Conservation (phyloP, 2,113 vertebrate genomes). For the Cryptomyrus ogoouensis region DNA sequence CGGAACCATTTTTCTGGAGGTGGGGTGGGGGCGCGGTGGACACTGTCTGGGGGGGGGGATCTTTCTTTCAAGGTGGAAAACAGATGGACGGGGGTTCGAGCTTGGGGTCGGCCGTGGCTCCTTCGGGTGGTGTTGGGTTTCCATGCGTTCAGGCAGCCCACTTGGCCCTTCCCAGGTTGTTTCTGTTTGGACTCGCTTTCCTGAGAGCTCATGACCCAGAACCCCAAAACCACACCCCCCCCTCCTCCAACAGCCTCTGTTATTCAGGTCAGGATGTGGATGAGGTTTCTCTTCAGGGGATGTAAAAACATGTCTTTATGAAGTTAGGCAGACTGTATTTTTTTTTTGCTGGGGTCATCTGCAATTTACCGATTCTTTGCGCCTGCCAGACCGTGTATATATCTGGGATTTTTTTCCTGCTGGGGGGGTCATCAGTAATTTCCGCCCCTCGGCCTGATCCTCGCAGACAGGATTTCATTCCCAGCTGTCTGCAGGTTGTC, state of each 20-base stretch:
- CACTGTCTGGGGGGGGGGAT: not conserved
- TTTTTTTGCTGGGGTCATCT: slow-evolving; percentile 22
- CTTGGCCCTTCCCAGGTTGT: not conserved
- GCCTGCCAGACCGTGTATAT: slow-evolving; percentile 14
- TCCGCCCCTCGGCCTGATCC: slow-evolving; percentile 12
- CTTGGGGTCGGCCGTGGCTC: not conserved
- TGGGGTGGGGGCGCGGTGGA: not conserved
- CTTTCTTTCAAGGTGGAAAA: not conserved
- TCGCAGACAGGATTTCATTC: slow-evolving; percentile 22
- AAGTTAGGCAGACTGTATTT: slow-evolving; percentile 11
- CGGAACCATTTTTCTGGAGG: not conserved
- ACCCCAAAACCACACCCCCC: not conserved
- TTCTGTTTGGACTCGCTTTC: slow-evolving; percentile 17
- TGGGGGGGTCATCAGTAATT: slow-evolving; percentile 17
- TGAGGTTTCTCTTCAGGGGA: slow-evolving; percentile 18
- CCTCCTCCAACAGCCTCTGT: not conserved
- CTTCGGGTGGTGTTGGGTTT: not conserved
- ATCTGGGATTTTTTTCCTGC: not conserved
- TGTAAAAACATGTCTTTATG: slow-evolving; percentile 23
- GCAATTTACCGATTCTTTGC: slow-evolving; percentile 23
- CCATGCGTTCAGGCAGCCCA: not conserved
- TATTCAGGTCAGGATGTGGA: slow-evolving; percentile 23
- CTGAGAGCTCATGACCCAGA: not conserved
- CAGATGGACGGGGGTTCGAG: not conserved
- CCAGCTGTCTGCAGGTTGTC: slow-evolving; percentile 24